phyloP scores from a whole-genome alignment of 2,888 invertebrate species.

The Tiliacea aurago region DNA sequence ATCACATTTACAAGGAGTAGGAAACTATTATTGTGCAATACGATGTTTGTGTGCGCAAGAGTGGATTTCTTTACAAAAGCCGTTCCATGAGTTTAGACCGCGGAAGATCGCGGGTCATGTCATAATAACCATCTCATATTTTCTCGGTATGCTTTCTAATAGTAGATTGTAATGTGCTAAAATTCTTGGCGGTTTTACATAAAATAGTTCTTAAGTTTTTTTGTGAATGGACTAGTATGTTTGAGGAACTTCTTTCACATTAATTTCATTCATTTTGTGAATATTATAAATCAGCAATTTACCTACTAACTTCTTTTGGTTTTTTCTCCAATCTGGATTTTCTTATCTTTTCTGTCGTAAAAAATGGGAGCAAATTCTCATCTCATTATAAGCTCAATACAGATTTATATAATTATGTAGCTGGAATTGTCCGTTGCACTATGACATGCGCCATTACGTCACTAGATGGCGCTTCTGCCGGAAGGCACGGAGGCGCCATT shows the following conservation, averaged over 20 bases:
- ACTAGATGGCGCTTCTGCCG: slow-evolving; percentile 68
- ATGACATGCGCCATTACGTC: slow-evolving; percentile 65
- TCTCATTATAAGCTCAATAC: slow-evolving; percentile 3
- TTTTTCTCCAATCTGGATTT: background rate
- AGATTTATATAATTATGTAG: no score
- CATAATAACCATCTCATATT: slow-evolving; percentile 59
- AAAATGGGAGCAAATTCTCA: background rate
- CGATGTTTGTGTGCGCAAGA: slow-evolving; percentile 47
- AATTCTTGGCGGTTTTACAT: slow-evolving; percentile 35
- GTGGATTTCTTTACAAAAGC: slow-evolving; percentile 45
- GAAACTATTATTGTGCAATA: slow-evolving; percentile 48
- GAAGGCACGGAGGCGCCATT: slow-evolving; percentile 76
- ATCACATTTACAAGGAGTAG: slow-evolving; percentile 30
- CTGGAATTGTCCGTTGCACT: slow-evolving; percentile 52
- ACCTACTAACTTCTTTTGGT: background rate
- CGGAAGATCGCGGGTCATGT: slow-evolving; percentile 57
- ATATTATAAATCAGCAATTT: background rate
- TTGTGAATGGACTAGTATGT: slow-evolving; percentile 13
- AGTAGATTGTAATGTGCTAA: slow-evolving; percentile 43
- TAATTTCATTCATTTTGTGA: background rate
- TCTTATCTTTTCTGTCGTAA: background rate
- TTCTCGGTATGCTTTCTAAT: slow-evolving; percentile 59
- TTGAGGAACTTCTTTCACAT: background rate
- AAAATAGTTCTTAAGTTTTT: slow-evolving; percentile 32
- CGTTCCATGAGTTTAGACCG: slow-evolving; percentile 45